Conservation (phyloP, 2,888 invertebrate genomes). For the Phania funesta region DNA sequence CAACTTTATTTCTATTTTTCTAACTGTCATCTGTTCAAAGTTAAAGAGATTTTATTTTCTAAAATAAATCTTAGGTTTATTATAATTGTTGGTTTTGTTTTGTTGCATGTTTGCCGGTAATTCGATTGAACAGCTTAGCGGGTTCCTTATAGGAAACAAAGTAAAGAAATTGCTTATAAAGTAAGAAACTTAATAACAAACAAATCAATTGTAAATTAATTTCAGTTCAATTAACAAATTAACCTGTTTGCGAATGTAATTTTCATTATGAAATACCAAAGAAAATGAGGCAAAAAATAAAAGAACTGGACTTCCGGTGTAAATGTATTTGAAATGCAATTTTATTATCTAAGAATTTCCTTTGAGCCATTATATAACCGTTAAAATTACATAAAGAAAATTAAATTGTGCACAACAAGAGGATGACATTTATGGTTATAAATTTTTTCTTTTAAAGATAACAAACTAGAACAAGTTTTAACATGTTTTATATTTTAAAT, state of each 20-base stretch:
- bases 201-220: slow-evolving; percentile 32
- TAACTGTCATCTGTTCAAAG: too few relatives aligned
- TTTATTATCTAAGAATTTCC: slow-evolving; percentile 56
- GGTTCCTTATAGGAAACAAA: too few relatives aligned
- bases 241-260: background rate
- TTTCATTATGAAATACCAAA: background rate
- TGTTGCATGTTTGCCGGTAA: too few relatives aligned
- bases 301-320: slow-evolving; percentile 19
- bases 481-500: slow-evolving; percentile 32
- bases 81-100: too few relatives aligned
- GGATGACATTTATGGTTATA: slow-evolving; percentile 23
- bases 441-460: background rate
- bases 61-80: too few relatives aligned
- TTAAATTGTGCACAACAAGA: slow-evolving; percentile 17
- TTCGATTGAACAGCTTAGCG: too few relatives aligned
- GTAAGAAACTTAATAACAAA: too few relatives aligned
- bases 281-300: background rate
- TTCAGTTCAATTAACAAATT: slow-evolving; percentile 28
- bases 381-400: slow-evolving; percentile 23
- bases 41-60: too few relatives aligned
- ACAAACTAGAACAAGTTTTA: background rate
- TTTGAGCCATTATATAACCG: slow-evolving; percentile 40
- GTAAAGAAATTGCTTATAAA: too few relatives aligned
- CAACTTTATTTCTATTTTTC: too few relatives aligned
- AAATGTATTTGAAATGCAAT: slow-evolving; percentile 43